Evolutionary conservation across 92 coral and sea anemone genomes (phyloP), one percentile per base, ranked within the genome.

Genomic region (Parazoanthus darwini): DNA sequence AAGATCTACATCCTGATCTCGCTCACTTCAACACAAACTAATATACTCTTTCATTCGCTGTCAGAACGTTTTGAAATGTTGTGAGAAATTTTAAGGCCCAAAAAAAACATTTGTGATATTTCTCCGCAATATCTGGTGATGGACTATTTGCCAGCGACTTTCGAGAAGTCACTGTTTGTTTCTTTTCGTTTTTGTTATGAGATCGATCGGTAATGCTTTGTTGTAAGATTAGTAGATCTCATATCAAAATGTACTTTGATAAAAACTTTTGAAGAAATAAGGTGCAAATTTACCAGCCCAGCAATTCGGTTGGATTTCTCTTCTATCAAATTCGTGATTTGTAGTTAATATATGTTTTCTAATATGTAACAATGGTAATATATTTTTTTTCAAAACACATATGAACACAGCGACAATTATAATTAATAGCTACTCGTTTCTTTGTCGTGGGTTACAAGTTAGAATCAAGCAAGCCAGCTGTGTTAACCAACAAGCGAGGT

Each of bases 391-490:
- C 10, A 58, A 58, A 58, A 58, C 66, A 58, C 18, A 58, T 15
- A 14, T 58, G 18, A 14, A 20, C 66, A 15, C 23, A 15, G 18
- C 66, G 5, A 3, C 23, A 58, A 58, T 58, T 20, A 20, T 63
- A 18, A 80, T 80, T 50, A 80, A 20, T 80, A 80, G 26, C 59
- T 25, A 80, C 72, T 58, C 42, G 42, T 79, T 63, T 51, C 65
- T 50, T 79, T 50, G 50, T 48, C 59, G 18, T 14, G 59, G 16
- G 59, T 13, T 20, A 38, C 26, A 38, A 76, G 79, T 76, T 42
- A n/a, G 16, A 76, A 37, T 44, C 51, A 25, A 74, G 7, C 48
- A 74, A 35, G 6, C 78, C 87, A 84, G 87, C 87, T 84, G 79
- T 84, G 87, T 15, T 29, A 23, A 44, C 65, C 15, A 82, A 29